Percentiles rank a stretch among this genome's conserved stretches.
phyloP scores from a whole-genome alignment of 2,888 invertebrate genomes.

The Pachycephus smyrnensis region DNA sequence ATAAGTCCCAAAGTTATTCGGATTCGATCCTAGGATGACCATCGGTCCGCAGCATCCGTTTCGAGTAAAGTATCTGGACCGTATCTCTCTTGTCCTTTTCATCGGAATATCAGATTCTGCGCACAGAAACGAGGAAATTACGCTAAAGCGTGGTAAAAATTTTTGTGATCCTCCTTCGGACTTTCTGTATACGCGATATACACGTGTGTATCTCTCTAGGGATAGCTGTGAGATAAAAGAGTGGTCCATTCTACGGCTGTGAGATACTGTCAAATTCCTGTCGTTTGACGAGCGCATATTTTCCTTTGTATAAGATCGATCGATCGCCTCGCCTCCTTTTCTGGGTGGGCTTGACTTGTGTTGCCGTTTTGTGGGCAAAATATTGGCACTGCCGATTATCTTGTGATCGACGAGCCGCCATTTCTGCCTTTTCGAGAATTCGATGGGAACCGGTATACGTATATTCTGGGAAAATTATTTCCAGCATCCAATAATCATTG shows the following conservation, averaged over 20 bases:
- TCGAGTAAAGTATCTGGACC: not conserved
- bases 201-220: not conserved
- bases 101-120: conserved; percentile 52
- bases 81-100: conserved; percentile 19
- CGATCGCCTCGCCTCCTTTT: not conserved
- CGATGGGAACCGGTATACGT: not conserved
- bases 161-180: not conserved
- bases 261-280: not conserved
- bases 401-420: conserved; percentile 34
- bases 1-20: not conserved
- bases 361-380: conserved; percentile 33
- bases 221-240: not conserved
- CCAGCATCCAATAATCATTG: not conserved
- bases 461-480: not conserved
- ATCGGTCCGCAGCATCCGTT: conserved; percentile 29
- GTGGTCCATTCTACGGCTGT: not conserved
- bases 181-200: not conserved
- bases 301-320: not conserved
- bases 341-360: not conserved
- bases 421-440: not conserved
- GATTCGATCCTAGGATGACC: conserved; percentile 38
- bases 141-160: conserved; percentile 49
- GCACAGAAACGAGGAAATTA: conserved; percentile 64
- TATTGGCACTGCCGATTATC: conserved; percentile 24
- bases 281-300: not conserved